Percentiles rank a stretch among this genome's conserved stretches.
Evolutionary conservation across 2,797 vertebrate genomes (phyloP).

Genomic region (Hipposideros larvatus): DNA sequence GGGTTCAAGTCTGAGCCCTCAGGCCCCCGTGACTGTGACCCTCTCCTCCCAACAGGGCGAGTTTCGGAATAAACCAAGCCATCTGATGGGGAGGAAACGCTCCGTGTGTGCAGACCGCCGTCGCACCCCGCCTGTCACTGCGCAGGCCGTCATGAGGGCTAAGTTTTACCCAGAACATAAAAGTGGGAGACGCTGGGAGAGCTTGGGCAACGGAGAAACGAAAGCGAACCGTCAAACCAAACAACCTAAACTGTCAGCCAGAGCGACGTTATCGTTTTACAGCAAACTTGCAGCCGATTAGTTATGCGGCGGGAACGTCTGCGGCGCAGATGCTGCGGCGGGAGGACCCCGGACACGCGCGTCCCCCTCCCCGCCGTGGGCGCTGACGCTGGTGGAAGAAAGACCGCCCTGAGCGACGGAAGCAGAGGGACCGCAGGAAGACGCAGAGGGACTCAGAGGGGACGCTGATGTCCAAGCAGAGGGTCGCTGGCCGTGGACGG

Average conservation of each 20-base stretch:
- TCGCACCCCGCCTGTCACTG: background rate
- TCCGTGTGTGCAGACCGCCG: background rate
- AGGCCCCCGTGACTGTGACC: too few relatives aligned
- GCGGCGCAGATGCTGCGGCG: background rate
- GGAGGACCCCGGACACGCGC: fast-evolving
- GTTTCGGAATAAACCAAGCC: too few relatives aligned
- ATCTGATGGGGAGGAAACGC: background rate
- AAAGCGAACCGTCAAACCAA: background rate
- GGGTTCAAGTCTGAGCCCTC: background rate
- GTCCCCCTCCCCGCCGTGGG: too few relatives aligned
- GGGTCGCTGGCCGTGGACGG: fast-evolving
- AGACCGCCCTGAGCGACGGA: too few relatives aligned
- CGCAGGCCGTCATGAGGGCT: background rate
- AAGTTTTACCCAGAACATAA: background rate
- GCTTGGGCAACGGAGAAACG: background rate
- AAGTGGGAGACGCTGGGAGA: background rate
- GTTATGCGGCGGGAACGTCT: background rate
- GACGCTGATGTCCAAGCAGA: too few relatives aligned
- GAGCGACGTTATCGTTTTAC: too few relatives aligned
- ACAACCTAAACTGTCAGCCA: too few relatives aligned
- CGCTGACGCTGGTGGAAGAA: background rate
- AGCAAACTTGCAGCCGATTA: too few relatives aligned
- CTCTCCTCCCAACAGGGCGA: too few relatives aligned
- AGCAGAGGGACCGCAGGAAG: fast-evolving
- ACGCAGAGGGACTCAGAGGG: fast-evolving